Conservation (phyloP, 2,113 vertebrate species). For the Dolichotis patagonum region DNA sequence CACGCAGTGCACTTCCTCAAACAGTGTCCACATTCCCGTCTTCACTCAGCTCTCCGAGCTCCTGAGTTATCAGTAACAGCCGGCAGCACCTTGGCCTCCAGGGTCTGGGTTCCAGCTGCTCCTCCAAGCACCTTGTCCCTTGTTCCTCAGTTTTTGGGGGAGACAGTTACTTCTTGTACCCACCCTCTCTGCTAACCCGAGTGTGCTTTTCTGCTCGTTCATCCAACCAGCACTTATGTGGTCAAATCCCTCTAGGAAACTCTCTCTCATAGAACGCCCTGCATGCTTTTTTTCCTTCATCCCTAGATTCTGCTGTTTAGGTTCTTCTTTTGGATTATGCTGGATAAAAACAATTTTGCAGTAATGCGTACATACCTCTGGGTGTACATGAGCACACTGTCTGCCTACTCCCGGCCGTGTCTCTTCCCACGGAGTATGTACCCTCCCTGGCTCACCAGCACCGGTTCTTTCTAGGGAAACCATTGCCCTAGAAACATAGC, state of each 20-base stretch:
- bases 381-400: background rate
- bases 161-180: background rate
- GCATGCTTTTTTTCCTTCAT: background rate
- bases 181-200: background rate
- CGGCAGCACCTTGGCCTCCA: background rate
- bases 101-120: background rate
- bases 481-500: background rate
- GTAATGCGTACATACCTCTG: background rate
- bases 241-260: background rate
- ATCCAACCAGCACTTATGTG: rapidly evolving
- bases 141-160: background rate
- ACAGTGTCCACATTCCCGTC: background rate
- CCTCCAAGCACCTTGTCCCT: background rate
- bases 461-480: background rate
- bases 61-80: background rate
- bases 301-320: background rate
- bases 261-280: background rate
- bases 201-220: background rate
- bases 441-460: background rate
- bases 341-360: background rate
- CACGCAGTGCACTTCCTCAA: background rate
- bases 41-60: background rate
- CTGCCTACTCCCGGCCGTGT: background rate
- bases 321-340: background rate
- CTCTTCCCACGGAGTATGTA: background rate